These are phyloP conservation scores for Diploscapter pachys DNA, from an alignment of 1,140 invertebrate genomes.

Conservation along the genomic window DNA sequence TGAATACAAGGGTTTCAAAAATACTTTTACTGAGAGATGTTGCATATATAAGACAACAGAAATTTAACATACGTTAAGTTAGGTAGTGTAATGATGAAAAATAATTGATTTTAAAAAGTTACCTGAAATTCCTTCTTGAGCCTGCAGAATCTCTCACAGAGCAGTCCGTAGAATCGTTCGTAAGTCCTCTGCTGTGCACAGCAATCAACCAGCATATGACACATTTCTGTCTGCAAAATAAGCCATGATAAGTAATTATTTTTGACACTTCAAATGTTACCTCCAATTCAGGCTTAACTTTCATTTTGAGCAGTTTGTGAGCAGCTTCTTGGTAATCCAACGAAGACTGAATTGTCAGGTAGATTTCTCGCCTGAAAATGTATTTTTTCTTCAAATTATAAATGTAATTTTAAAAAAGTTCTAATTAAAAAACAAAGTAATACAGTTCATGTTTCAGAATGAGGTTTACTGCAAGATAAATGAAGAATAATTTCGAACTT, in stretches of 20 bases:
- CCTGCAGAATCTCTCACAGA: slow-evolving; percentile 85
- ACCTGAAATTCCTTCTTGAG: slow-evolving; percentile 78
- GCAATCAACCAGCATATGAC: slow-evolving; percentile 98
- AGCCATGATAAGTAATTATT: too few species aligned
- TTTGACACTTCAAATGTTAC: slow-evolving; percentile 30
- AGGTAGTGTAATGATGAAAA: too few species aligned
- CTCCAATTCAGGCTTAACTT: slow-evolving; percentile 72
- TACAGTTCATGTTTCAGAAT: too few species aligned
- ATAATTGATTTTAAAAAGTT: not conserved
- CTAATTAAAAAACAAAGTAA: too few species aligned
- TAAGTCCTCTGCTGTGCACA: slow-evolving; percentile 98
- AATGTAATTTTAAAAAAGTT: too few species aligned
- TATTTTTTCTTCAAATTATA: too few species aligned
- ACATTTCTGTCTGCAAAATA: slow-evolving; percentile 72
- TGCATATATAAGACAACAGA: too few species aligned
- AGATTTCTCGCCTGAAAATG: slow-evolving; percentile 74
- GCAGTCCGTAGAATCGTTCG: slow-evolving; percentile 92
- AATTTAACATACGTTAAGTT: too few species aligned
- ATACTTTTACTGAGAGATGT: not conserved
- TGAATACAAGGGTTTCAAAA: not conserved
- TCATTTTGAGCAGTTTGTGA: slow-evolving; percentile 95
- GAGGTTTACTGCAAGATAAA: too few species aligned
- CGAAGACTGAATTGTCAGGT: slow-evolving; percentile 95
- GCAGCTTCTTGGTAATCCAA: slow-evolving; percentile 97
- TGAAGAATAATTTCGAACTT: too few species aligned